Evolutionary conservation across 2,797 vertebrate species (phyloP), one percentile per base, ranked within the genome.

Genomic region (Galaxias olidus): DNA sequence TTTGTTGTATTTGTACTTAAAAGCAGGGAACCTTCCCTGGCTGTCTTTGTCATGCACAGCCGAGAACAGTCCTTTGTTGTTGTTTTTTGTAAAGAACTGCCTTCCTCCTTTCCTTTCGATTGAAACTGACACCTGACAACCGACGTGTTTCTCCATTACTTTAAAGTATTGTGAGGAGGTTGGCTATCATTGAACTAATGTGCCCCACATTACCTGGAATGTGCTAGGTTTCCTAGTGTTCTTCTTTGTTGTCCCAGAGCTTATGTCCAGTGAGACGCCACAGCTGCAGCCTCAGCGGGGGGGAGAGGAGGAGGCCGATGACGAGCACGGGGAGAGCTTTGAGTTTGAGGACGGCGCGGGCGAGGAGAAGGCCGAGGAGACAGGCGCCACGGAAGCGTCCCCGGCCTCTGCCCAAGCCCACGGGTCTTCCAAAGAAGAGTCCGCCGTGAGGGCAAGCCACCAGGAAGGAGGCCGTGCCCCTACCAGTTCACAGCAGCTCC

Each of bases 261-360:
- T 61, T 30, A 93, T 92, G 92, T 90, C 90, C 15, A 76, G 77
- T 46, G 54, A 58, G 67, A 69, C 63, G 53, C 69, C 80, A 59
- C 87, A 78, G 65, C n/a, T n/a, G n/a, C 84, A 81, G 20, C 80
- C 58, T 4, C 63, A 75, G 1, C 84, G 83, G 69, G 79, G 84
- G 49, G 83, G 83, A 0, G 81, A 84, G 46, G 82, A 88, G 54
- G 87, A 85, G 1, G 61, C 79, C 43, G 87, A 90, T 1, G 89
- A 91, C 56, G 90, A 91, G 66, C 81, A 88, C 47, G 83, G 86
- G 20, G 85, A 91, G 65, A 78, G 59, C 65, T 84, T 87, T 77
- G 69, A 68, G 14, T 90, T 86, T 74, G 85, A 87, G 0, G 87
- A 91, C 78, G 86, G 80, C 53, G 8, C 61, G 0, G 87, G 88